These are phyloP conservation scores for Manacus vitellinus DNA, from an alignment of 2,113 vertebrate genomes.

Conservation along the genomic window DNA sequence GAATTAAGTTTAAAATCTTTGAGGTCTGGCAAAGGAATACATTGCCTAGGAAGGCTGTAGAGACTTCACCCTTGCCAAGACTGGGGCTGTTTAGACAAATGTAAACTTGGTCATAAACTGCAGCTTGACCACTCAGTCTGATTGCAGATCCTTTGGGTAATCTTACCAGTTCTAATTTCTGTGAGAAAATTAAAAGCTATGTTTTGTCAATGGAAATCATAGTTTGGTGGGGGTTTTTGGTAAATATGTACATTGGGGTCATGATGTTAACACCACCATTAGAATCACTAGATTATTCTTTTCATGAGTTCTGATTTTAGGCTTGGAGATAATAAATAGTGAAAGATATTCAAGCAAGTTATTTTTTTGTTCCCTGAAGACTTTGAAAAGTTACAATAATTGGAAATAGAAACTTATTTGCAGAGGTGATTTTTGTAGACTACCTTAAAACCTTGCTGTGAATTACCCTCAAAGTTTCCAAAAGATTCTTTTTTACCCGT, in stretches of 20 bases:
- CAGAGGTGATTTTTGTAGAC: not conserved
- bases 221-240: rapidly evolving
- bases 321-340: not conserved
- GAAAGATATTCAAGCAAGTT: not conserved
- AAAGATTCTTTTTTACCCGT: not conserved
- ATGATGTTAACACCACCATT: rapidly evolving
- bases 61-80: not conserved
- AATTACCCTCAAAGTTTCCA: not conserved
- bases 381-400: not conserved
- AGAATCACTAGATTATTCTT: not conserved
- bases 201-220: not conserved
- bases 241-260: not conserved
- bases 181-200: not conserved
- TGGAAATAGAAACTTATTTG: not conserved
- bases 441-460: not conserved
- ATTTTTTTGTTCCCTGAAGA: not conserved
- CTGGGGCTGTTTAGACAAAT: not conserved
- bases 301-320: not conserved
- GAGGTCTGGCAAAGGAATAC: not conserved
- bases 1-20: not conserved
- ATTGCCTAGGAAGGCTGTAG: not conserved
- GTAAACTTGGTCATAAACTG: not conserved
- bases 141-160: not conserved
- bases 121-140: not conserved
- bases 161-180: not conserved